phyloP scores from a whole-genome alignment of 2,888 invertebrate species.

The Nomada ferruginata region DNA sequence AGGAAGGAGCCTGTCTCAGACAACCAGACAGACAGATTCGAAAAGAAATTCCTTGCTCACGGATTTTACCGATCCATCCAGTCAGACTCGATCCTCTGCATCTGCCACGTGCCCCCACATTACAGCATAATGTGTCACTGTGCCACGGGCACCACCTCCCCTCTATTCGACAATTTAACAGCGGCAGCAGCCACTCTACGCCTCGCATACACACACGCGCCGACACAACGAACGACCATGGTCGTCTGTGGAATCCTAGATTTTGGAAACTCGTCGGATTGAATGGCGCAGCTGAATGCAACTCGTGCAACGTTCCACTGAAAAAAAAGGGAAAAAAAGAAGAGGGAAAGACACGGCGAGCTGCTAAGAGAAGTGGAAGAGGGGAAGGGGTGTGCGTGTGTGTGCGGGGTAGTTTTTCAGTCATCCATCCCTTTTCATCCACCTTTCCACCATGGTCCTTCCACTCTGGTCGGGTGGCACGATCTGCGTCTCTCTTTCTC shows the following conservation, averaged over 20 bases:
- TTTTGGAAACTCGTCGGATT: constrained; percentile 80
- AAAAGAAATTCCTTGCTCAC: constrained; percentile 43
- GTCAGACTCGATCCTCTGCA: constrained; percentile 77
- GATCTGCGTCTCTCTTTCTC: constrained; percentile 27
- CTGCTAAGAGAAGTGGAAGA: constrained; percentile 29
- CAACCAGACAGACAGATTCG: constrained; percentile 24
- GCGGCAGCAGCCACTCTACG: constrained; percentile 61
- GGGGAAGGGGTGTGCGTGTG: constrained; percentile 42
- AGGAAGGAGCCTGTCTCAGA: not conserved
- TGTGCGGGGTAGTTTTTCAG: constrained; percentile 65
- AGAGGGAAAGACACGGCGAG: constrained; percentile 1
- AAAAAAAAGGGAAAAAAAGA: constrained; percentile 29
- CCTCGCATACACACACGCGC: constrained; percentile 31
- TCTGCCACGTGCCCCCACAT: constrained; percentile 83
- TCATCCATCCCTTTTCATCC: constrained; percentile 49
- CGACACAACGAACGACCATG: constrained; percentile 27
- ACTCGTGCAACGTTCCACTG: constrained; percentile 68
- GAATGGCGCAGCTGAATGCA: constrained; percentile 82
- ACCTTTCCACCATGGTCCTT: not conserved
- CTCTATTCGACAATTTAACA: constrained; percentile 62
- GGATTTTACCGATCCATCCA: constrained; percentile 61
- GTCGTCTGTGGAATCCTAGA: constrained; percentile 78
- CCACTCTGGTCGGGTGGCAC: not conserved
- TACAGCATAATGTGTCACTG: constrained; percentile 83
- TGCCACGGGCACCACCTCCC: constrained; percentile 73